Evolutionary conservation across 1,140 invertebrate species (phyloP), one percentile per base, ranked within the genome.

Genomic region (Teleopsis dalmanni): DNA sequence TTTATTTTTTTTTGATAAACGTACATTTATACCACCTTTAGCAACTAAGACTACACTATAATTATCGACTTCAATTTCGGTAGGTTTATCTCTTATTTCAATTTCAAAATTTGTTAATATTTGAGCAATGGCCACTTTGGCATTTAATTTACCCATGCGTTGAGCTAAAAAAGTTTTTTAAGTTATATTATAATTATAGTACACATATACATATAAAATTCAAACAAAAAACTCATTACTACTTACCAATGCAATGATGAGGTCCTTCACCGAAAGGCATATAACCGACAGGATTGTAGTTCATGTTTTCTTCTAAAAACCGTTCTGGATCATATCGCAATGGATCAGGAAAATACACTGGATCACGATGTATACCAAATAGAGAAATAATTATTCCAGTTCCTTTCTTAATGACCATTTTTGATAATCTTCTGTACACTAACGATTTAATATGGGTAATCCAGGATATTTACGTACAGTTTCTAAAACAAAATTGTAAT

Each of bases 181-280:
- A 6, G 3, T 37, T n/a, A n/a, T 4, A 13, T 23, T 31, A 6
- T 36, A 18, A 14, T 4, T 13, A 13, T 23, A 33, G n/a, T n/a
- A n/a, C n/a, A n/a, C n/a, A n/a, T n/a, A n/a, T n/a, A n/a, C n/a
- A n/a, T n/a, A n/a, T n/a, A n/a, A n/a, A n/a, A n/a, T n/a, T n/a
- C n/a, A n/a, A n/a, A n/a, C n/a, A n/a, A n/a, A n/a, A n/a, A n/a
- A n/a, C n/a, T n/a, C n/a, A 26, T n/a, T n/a, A n/a, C n/a, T n/a
- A 34, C 35, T 59, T 61, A 74, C 75, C 75, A 43, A 83, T 81
- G 58, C 81, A 83, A 55, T 80, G 79, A 47, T 80, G 65, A 7
- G 78, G 76, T 11, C 81, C 83, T 49, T 77, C 78, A 23, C 79
- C 81, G 67, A 85, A 84, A 19, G 81, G 81, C 41, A 81, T 63